Evolutionary conservation across 2,888 invertebrate species (phyloP).

Genomic region (Timandra comae): DNA sequence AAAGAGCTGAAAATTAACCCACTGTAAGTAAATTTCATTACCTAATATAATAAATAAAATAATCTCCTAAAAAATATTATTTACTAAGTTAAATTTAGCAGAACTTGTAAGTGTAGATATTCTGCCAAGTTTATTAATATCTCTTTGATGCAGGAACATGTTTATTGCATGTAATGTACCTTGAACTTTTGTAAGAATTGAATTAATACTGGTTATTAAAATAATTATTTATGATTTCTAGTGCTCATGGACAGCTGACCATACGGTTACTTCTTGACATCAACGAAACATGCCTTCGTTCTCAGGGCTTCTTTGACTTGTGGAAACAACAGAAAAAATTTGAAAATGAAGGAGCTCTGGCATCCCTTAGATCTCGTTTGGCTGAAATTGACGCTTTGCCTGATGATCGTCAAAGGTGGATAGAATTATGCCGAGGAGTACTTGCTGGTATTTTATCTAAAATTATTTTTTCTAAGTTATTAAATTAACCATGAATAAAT

Average conservation of each 20-base stretch:
- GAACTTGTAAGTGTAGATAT: conserved; percentile 1
- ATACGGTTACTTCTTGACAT: conserved; percentile 93
- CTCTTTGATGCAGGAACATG: conserved; percentile 1
- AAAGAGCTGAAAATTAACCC: conserved; percentile 86
- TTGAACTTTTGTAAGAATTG: too few relatives aligned
- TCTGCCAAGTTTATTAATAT: conserved; percentile 6
- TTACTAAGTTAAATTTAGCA: too few relatives aligned
- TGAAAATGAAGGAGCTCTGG: conserved; percentile 90
- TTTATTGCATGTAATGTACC: too few relatives aligned
- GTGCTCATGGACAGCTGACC: conserved; percentile 88
- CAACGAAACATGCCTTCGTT: conserved; percentile 92
- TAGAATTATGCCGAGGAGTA: conserved; percentile 80
- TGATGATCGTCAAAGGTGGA: conserved; percentile 77
- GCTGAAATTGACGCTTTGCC: conserved; percentile 82
- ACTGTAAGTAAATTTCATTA: too few relatives aligned
- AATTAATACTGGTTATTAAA: too few relatives aligned
- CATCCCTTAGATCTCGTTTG: conserved; percentile 81
- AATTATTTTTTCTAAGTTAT: not conserved
- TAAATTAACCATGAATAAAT: conserved; percentile 3
- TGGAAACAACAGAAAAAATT: conserved; percentile 88
- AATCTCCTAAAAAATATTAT: too few relatives aligned
- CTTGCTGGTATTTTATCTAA: conserved; percentile 70
- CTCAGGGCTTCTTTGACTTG: conserved; percentile 95
- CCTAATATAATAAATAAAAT: too few relatives aligned
- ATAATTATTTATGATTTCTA: conserved; percentile 39